Conservation (phyloP, 2,113 vertebrate genomes). For the Rana temporaria region DNA sequence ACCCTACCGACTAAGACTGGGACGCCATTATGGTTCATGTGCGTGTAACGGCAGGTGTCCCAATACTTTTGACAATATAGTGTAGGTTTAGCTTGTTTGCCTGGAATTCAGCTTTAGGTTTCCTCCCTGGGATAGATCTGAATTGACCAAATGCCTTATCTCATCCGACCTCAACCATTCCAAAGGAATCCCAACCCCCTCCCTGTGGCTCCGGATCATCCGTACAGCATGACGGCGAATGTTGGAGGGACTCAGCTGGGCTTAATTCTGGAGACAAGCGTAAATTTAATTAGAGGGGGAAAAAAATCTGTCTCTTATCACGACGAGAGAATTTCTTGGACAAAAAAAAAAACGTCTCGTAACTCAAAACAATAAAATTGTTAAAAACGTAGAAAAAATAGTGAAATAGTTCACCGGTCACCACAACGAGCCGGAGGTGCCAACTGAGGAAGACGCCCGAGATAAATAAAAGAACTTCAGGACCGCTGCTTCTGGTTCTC, state of each 20-base stretch:
- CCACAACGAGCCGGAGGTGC: background rate
- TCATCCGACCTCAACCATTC: conserved; percentile 63
- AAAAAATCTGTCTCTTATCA: conserved; percentile 56
- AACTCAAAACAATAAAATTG: conserved; percentile 34
- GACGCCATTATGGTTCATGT: no score
- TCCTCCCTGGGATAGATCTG: conserved; percentile 61
- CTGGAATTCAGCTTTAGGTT: no score
- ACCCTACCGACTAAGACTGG: no score
- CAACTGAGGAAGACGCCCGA: no score
- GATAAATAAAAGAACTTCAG: no score
- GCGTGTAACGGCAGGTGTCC: no score
- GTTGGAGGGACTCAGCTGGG: conserved; percentile 40
- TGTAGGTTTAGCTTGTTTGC: no score
- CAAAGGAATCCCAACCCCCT: conserved; percentile 63
- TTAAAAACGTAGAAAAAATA: background rate
- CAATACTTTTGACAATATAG: no score
- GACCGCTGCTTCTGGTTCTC: no score
- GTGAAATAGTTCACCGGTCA: conserved; percentile 11
- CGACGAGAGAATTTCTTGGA: conserved; percentile 41
- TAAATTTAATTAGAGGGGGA: conserved; percentile 55
- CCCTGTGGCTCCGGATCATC: conserved; percentile 63
- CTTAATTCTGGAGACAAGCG: conserved; percentile 51
- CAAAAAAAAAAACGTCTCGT: conserved; percentile 35
- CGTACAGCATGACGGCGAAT: conserved; percentile 45
- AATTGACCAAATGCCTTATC: conserved; percentile 62